A percentile compares a stretch with the other conserved stretches of the same genome.
phyloP scores from a whole-genome alignment of 1,140 invertebrate species.

The Ruditapes philippinarum region DNA sequence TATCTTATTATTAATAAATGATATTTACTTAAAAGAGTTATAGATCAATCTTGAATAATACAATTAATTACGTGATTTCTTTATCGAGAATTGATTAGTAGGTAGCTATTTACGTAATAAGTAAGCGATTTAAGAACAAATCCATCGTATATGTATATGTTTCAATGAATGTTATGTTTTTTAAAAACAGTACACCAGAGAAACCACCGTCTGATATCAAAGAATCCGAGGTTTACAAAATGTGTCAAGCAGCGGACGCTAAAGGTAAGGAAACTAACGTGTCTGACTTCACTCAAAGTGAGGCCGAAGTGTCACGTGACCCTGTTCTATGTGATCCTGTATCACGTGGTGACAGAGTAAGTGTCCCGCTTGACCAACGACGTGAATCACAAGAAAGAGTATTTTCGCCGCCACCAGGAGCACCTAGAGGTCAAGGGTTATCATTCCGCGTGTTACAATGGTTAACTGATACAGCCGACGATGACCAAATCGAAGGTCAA shows the following conservation, averaged over 20 bases:
- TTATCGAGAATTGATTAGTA: too few relatives aligned
- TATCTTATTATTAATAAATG: too few relatives aligned
- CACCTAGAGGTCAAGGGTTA: conserved; percentile 75
- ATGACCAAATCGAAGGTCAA: conserved; percentile 59
- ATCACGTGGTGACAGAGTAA: neutral
- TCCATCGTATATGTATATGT: too few relatives aligned
- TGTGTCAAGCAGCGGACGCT: conserved; percentile 57
- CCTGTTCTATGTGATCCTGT: too few relatives aligned
- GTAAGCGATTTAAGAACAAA: too few relatives aligned
- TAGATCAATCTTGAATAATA: too few relatives aligned
- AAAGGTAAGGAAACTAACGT: conserved; percentile 58
- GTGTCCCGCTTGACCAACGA: conserved; percentile 12
- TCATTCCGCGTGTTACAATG: conserved; percentile 84
- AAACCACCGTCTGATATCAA: conserved; percentile 51
- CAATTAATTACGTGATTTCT: too few relatives aligned
- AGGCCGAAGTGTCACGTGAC: conserved; percentile 7
- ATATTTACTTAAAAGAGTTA: too few relatives aligned
- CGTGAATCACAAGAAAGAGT: conserved; percentile 15
- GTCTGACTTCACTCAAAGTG: conserved; percentile 27
- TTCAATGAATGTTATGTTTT: too few relatives aligned
- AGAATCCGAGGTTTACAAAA: conserved; percentile 64
- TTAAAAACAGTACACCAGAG: conserved; percentile 59
- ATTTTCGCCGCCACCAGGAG: conserved; percentile 59
- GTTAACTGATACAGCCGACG: conserved; percentile 82
- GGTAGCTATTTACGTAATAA: too few relatives aligned